Conservation (phyloP, 2,888 invertebrate species). For the Timandra comae region DNA sequence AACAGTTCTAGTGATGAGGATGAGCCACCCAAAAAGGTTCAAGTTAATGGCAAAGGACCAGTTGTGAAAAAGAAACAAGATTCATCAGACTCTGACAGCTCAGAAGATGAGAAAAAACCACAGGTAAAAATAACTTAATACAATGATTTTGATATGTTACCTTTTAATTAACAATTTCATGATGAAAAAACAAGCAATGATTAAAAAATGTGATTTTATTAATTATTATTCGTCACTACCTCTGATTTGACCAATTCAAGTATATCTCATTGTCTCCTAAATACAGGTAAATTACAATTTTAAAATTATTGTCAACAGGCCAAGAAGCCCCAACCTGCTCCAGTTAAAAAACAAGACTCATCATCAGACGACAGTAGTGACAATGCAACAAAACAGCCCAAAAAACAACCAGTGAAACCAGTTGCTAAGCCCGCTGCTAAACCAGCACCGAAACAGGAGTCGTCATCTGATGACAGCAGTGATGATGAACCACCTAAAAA, state of each 20-base stretch:
- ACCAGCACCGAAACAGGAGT: conserved; percentile 36
- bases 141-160: conserved; percentile 5
- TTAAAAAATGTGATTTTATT: conserved; percentile 20
- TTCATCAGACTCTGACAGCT: conserved; percentile 61
- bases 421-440: conserved; percentile 33
- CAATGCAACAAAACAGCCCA: conserved; percentile 29
- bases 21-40: conserved; percentile 38
- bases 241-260: too few relatives aligned
- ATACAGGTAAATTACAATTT: neutral
- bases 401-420: conserved; percentile 36
- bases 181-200: conserved; percentile 15
- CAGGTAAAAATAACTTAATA: conserved; percentile 9
- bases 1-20: conserved; percentile 49
- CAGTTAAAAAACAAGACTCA: conserved; percentile 27
- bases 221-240: conserved; percentile 60
- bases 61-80: conserved; percentile 43
- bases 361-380: conserved; percentile 46
- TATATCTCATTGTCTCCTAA: too few relatives aligned
- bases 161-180: conserved; percentile 2
- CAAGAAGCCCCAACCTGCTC: conserved; percentile 14
- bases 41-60: conserved; percentile 49
- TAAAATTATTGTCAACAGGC: conserved; percentile 10
- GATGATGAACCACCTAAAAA: conserved; percentile 22
- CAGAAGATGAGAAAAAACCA: conserved; percentile 52
- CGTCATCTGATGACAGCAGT: conserved; percentile 46